A percentile compares a stretch with the other conserved stretches of the same genome.
Conservation (phyloP, 1,140 invertebrate genomes). For the Drosophila equinoxialis region DNA sequence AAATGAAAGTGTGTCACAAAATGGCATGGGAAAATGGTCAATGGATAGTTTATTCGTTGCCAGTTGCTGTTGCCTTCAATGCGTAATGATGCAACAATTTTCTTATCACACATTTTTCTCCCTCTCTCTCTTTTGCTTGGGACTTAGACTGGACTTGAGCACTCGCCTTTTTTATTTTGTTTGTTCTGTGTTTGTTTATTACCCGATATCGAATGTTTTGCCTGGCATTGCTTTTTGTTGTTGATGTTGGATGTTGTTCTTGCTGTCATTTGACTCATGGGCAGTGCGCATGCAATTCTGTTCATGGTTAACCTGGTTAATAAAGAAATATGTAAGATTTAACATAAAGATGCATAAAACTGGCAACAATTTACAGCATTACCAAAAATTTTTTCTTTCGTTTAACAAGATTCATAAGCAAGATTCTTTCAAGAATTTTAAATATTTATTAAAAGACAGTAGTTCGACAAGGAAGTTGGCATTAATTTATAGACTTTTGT, state of each 20-base stretch:
- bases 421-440: no score
- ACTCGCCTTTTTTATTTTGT: constrained; percentile 23
- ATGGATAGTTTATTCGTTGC: constrained; percentile 41
- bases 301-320: neutral
- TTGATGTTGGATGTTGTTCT: constrained; percentile 6
- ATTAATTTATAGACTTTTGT: no score
- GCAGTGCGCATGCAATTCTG: constrained; percentile 17
- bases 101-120: constrained; percentile 65
- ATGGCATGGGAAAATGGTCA: constrained; percentile 72
- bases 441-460: no score
- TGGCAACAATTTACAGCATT: neutral
- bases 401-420: no score
- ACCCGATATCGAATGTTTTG: constrained; percentile 45
- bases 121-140: constrained; percentile 13
- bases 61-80: constrained; percentile 38
- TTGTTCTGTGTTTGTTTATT: constrained; percentile 37
- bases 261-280: constrained; percentile 31
- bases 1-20: constrained; percentile 73
- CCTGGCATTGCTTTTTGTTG: constrained; percentile 5
- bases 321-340: constrained; percentile 3
- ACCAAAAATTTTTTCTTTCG: no score
- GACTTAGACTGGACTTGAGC: constrained; percentile 13
- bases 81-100: constrained; percentile 78
- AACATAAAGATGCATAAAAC: neutral
- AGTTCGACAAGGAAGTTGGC: no score